Evolutionary conservation across 2,888 invertebrate species (phyloP), one percentile per base, ranked within the genome.

Genomic region (Dastarcus helophoroides): DNA sequence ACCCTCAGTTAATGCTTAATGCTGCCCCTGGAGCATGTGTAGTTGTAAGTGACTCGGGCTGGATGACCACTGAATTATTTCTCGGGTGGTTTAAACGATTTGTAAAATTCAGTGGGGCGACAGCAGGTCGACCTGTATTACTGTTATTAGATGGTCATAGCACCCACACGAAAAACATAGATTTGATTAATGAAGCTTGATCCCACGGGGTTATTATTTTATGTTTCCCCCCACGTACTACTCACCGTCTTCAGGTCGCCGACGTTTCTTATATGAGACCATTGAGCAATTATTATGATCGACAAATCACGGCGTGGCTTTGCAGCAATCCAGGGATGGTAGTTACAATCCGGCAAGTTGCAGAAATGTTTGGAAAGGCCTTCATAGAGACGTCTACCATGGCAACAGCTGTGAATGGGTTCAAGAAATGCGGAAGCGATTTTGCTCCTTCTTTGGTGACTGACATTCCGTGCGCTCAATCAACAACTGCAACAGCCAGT

Each of bases 161-260:
- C 13, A 34, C 36, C 3, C 41, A 41, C 15, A 36, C 35, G 0
- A 6, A 37, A 29, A 37, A 34, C 40, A 22, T 10, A 46, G 43
- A 32, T 40, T 40, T 41, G 36, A 46, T 35, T 41, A 40, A 32
- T 49, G 48, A 12, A 50, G 49, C 50, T 51, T 53, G 32, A 47
- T 42, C 19, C 5, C 36, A 42, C 19, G 33, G 35, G 4, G 44
- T 45, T 8, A 13, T 37, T 11, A 29, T 44, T 7, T 16, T 50
- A 14, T 44, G 40, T 23, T 40, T 43, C 17, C 44, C 42, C 4
- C 47, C 43, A 10, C 50, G n/a, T n/a, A n/a, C n/a, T n/a, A n/a
- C n/a, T n/a, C n/a, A n/a, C n/a, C n/a, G n/a, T n/a, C n/a, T n/a
- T n/a, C n/a, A n/a, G n/a, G n/a, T n/a, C n/a, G n/a, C n/a, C n/a